Conservation (phyloP, 2,113 vertebrate genomes). For the Pogonocichla stellata region DNA sequence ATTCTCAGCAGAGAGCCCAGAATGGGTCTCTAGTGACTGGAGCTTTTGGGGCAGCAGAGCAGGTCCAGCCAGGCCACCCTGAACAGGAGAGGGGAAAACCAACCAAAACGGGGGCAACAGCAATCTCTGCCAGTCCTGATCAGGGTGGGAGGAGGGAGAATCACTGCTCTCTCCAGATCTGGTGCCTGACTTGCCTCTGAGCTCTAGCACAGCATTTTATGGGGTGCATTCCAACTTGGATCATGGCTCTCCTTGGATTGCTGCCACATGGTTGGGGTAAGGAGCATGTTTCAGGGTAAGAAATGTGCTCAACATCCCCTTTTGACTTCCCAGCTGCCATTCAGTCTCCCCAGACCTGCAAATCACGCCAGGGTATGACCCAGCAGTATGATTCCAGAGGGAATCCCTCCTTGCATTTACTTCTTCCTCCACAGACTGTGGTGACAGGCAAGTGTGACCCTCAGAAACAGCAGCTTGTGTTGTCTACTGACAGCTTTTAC, state of each 20-base stretch:
- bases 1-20: background rate
- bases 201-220: background rate
- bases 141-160: fast-evolving
- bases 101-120: background rate
- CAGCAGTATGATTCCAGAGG: background rate
- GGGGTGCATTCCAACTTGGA: background rate
- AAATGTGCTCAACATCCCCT: background rate
- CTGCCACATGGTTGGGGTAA: background rate
- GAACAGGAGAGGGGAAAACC: background rate
- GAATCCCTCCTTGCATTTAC: background rate
- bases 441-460: background rate
- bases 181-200: background rate
- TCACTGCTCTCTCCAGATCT: background rate
- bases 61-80: background rate
- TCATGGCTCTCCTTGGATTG: background rate
- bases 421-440: background rate
- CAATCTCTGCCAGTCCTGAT: background rate
- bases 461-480: background rate
- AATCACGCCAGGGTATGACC: background rate
- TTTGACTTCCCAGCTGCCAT: background rate
- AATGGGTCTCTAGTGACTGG: background rate
- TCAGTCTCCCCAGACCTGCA: background rate
- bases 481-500: background rate
- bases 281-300: background rate
- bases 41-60: background rate